Base-by-base conservation (phyloP, 37 sponge, comb jelly and placozoan species). In the Axinella damicornis region DNA sequence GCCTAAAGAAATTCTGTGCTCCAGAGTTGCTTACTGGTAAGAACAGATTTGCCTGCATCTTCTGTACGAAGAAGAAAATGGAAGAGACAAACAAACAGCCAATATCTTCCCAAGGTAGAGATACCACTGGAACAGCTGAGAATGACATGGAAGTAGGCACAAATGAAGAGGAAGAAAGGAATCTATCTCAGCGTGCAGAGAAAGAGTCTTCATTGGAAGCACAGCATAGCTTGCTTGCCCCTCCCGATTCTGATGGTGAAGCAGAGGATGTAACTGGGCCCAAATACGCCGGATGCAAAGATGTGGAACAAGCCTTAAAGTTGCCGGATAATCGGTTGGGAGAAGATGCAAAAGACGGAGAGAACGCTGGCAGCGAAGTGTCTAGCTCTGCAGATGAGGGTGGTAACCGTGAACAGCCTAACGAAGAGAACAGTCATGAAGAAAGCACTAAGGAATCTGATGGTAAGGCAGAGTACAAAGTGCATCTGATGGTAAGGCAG, bases 41-140 rank as follows among this genome's bases (percentile, higher is more conserved):
- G 32, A 91, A 97, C 65, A 85, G 76, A 83, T 97, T 91, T 84
- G 78, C 82, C 28, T 97, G 97, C 76, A 39, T 70, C 16, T 71
- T 57, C 33, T 97, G 97, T 69, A 93, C 97, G 15, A 56, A 60
- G 27, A 41, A 21, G 36, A 58, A 64, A 62, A 9, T 12, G 9
- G 46, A 12, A 4, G 46, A 4, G 4, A 46, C 4, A 46, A 46
- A 46, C 46, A 9, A 46, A 46, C 2, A 0, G 30, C 28, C 25
- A 66, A 33, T 31, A 33, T 33, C 66, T 1, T 25, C 17, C 27
- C 31, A 66, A 66, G 66, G 1, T 33, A 66, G 31, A 66, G 31
- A 1, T 33, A 66, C 22, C 16, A 25, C 15, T 65, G 25, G 67
- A n/a, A 19, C 67, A 25, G 37, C 33, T 31, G 69, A 33, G 69